Conservation (phyloP, 2,113 vertebrate species). For the Macroglossus sobrinus region DNA sequence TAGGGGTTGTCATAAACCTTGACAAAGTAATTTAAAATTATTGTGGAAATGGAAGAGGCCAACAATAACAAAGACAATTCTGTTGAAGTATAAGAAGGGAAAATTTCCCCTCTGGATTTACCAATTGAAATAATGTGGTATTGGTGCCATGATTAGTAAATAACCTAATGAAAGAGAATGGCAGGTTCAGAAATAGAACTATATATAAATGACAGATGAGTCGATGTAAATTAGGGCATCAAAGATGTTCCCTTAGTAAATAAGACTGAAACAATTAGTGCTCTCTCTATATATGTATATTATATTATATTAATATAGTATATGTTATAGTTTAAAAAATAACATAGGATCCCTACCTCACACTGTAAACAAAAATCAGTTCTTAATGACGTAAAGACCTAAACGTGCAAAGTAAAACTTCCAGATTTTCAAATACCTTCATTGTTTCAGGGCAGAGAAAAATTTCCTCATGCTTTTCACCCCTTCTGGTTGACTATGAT, state of each 20-base stretch:
- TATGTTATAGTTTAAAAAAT: not conserved
- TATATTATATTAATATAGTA: not conserved
- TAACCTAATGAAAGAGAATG: not conserved
- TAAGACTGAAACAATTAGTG: not conserved
- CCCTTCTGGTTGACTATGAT: not conserved
- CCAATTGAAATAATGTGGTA: not conserved
- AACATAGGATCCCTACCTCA: not conserved
- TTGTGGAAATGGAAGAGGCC: not conserved
- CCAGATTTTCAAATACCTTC: not conserved
- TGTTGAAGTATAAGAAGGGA: not conserved
- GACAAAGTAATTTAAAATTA: not conserved
- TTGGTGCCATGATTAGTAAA: not conserved
- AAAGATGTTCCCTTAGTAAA: not conserved
- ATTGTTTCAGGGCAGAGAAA: not conserved
- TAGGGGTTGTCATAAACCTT: not conserved
- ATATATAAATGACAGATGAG: not conserved
- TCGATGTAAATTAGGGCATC: not conserved
- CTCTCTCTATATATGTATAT: not conserved
- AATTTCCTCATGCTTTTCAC: not conserved
- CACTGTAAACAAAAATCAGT: not conserved
- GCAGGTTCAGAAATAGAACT: not conserved
- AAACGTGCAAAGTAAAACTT: not conserved
- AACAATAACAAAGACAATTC: not conserved
- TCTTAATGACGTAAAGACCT: not conserved
- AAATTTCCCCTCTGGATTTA: not conserved